Evolutionary conservation across 2,888 invertebrate species (phyloP).

Genomic region (Ischnus inquisitorius): DNA sequence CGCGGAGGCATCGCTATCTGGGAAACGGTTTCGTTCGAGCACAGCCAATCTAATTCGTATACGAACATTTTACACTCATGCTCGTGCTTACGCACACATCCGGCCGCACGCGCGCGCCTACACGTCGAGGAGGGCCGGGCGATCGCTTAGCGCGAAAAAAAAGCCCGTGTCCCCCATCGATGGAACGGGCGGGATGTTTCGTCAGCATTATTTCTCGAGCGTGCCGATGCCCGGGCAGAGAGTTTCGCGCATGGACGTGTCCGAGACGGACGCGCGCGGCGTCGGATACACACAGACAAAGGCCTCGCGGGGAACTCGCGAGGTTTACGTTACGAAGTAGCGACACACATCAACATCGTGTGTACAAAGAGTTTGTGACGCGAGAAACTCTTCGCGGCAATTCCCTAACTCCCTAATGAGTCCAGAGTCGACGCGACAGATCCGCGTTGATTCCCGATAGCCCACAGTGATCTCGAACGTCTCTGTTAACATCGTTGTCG

Average conservation of each 20-base stretch:
- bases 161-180: slow-evolving; percentile 1
- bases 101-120: not conserved
- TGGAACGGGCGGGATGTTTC: slow-evolving; percentile 49
- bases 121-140: slow-evolving; percentile 4
- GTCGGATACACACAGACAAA: slow-evolving; percentile 21
- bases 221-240: slow-evolving; percentile 35
- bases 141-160: slow-evolving; percentile 29
- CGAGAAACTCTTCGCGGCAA: slow-evolving; percentile 19
- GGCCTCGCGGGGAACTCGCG: no score
- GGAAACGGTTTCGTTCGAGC: not conserved
- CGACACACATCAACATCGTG: not conserved
- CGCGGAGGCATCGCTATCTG: slow-evolving; percentile 7
- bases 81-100: not conserved
- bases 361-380: not conserved
- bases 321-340: slow-evolving; percentile 26
- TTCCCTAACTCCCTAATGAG: not conserved
- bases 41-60: slow-evolving; percentile 15
- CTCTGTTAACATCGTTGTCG: not conserved
- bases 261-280: slow-evolving; percentile 38
- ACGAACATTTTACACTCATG: slow-evolving; percentile 5
- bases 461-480: not conserved
- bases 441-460: not conserved
- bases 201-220: slow-evolving; percentile 53
- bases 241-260: slow-evolving; percentile 44
- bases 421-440: not conserved